Percentiles rank a stretch among this genome's conserved stretches.
Conservation (phyloP, 2,113 vertebrate genomes). For the Oryctolagus cuniculus region DNA sequence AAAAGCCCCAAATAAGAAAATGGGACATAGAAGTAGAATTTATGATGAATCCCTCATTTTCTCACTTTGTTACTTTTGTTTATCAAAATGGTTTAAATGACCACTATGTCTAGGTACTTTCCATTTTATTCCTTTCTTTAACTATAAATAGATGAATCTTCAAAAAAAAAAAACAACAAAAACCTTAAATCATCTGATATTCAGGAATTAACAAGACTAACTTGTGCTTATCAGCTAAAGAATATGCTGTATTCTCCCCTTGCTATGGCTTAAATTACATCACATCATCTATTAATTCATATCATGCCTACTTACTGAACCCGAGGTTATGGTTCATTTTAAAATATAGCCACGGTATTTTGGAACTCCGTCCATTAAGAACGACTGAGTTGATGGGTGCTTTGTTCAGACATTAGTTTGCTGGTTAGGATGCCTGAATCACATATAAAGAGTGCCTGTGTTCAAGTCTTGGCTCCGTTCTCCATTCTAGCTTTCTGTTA, state of each 20-base stretch:
- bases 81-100: constrained; percentile 49
- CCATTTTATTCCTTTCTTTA: constrained; percentile 14
- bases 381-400: no score
- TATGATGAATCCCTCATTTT: constrained; percentile 3
- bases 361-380: neutral
- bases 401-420: no score
- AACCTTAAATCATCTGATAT: neutral
- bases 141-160: constrained; percentile 35
- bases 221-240: constrained; percentile 23
- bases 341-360: neutral
- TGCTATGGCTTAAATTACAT: neutral
- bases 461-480: no score
- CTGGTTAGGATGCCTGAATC: no score
- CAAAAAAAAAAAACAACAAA: neutral
- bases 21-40: constrained; percentile 22
- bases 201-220: neutral
- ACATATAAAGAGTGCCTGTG: no score
- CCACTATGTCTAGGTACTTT: neutral
- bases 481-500: no score
- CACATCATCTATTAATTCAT: neutral
- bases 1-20: constrained; percentile 26
- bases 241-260: neutral
- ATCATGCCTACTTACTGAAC: neutral
- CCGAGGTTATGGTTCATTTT: neutral
- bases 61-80: constrained; percentile 28